Conservation (phyloP, 2,797 vertebrate species). For the Choloepus didactylus region DNA sequence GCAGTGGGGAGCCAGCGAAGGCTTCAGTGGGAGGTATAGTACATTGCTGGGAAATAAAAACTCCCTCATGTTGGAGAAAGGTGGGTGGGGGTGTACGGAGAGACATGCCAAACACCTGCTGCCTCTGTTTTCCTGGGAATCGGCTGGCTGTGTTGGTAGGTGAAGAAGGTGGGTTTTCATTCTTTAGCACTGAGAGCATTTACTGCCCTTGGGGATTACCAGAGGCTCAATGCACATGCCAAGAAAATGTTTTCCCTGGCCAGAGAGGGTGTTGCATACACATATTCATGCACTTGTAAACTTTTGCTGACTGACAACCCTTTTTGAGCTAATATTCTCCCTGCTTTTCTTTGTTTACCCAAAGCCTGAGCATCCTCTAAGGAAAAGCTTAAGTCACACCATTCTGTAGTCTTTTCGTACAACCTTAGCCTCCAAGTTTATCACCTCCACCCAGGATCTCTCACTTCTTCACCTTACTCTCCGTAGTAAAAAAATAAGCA, state of each 20-base stretch:
- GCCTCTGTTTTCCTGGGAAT: slow-evolving; percentile 47
- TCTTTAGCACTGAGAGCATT: slow-evolving; percentile 63
- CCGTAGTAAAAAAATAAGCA: neutral
- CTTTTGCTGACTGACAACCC: slow-evolving; percentile 23
- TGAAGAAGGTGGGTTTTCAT: slow-evolving; percentile 62
- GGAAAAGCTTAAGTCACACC: neutral
- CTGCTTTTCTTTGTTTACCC: slow-evolving; percentile 39
- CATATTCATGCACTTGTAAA: neutral
- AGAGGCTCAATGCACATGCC: neutral
- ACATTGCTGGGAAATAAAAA: neutral
- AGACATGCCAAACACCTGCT: slow-evolving; percentile 70
- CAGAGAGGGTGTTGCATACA: neutral
- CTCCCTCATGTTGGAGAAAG: neutral
- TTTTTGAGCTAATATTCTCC: neutral
- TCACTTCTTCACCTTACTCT: neutral
- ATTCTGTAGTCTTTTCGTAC: neutral
- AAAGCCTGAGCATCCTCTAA: slow-evolving; percentile 36
- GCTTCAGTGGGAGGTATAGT: neutral
- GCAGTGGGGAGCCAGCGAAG: neutral
- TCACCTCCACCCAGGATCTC: neutral
- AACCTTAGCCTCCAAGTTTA: slow-evolving; percentile 18
- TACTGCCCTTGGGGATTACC: slow-evolving; percentile 53
- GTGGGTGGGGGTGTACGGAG: slow-evolving; percentile 44
- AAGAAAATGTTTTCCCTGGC: slow-evolving; percentile 73
- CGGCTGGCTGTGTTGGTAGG: slow-evolving; percentile 20